phyloP scores from a whole-genome alignment of 2,113 vertebrate genomes.

The Phalacrocorax pelagicus region DNA sequence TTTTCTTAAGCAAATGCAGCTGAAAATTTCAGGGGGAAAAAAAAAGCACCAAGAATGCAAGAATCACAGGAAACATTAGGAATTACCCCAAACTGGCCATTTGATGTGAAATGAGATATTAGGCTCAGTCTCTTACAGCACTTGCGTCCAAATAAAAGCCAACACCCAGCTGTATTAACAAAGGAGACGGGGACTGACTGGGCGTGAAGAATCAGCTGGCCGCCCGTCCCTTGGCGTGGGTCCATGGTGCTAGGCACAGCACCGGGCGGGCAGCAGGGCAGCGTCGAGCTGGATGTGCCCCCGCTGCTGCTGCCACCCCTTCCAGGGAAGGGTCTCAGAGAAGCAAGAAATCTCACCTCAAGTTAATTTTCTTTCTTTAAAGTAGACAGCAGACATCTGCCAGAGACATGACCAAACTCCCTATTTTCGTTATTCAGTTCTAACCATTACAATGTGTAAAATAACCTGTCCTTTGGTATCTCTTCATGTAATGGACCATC shows the following conservation, averaged over 20 bases:
- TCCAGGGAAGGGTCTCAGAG: neutral
- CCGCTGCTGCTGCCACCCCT: neutral
- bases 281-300: neutral
- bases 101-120: neutral
- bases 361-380: neutral
- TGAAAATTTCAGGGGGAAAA: neutral
- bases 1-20: neutral
- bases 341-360: neutral
- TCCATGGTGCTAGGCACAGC: neutral
- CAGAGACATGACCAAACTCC: accelerated
- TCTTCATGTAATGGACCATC: neutral
- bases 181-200: neutral
- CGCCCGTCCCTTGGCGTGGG: accelerated
- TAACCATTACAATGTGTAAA: neutral
- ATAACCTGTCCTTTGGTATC: neutral
- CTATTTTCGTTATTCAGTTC: neutral
- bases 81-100: neutral
- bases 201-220: neutral
- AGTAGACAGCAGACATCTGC: neutral
- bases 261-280: neutral
- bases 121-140: neutral
- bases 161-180: neutral
- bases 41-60: accelerated
- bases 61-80: neutral
- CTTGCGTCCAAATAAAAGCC: neutral